Conservation (phyloP, 2,113 vertebrate species). For the Sinosuthora webbiana region DNA sequence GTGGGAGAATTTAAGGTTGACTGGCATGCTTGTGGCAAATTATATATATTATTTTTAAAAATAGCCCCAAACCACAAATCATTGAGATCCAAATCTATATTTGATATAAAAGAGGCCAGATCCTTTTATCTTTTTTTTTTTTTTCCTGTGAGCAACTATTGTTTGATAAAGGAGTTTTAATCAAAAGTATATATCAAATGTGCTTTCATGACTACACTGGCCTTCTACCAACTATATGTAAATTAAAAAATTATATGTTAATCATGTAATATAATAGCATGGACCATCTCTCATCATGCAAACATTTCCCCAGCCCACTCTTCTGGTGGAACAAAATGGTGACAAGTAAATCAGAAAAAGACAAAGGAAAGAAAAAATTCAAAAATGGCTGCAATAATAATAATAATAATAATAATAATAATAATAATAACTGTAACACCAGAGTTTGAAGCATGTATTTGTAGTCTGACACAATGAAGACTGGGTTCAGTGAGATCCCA, state of each 20-base stretch:
- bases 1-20: not conserved
- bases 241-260: conserved; percentile 1
- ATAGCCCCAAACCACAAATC: not conserved
- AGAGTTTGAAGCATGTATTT: not conserved
- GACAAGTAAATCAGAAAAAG: not conserved
- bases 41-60: not conserved
- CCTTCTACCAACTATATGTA: conserved; percentile 11
- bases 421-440: not conserved
- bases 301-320: not conserved
- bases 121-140: not conserved
- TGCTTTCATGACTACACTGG: not conserved
- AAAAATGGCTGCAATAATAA: not conserved
- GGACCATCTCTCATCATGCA: not conserved
- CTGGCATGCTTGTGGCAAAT: not conserved
- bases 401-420: not conserved
- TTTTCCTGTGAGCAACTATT: not conserved
- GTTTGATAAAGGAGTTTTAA: not conserved
- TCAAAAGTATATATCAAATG: not conserved
- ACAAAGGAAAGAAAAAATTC: not conserved
- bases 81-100: not conserved
- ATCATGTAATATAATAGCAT: not conserved
- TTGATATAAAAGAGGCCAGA: not conserved
- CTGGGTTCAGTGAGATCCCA: not conserved
- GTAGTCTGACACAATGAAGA: not conserved
- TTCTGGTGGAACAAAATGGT: not conserved